Evolutionary conservation across 2,113 vertebrate species (phyloP), one percentile per base, ranked within the genome.

Genomic region (Heterotilapia buettikoferi): DNA sequence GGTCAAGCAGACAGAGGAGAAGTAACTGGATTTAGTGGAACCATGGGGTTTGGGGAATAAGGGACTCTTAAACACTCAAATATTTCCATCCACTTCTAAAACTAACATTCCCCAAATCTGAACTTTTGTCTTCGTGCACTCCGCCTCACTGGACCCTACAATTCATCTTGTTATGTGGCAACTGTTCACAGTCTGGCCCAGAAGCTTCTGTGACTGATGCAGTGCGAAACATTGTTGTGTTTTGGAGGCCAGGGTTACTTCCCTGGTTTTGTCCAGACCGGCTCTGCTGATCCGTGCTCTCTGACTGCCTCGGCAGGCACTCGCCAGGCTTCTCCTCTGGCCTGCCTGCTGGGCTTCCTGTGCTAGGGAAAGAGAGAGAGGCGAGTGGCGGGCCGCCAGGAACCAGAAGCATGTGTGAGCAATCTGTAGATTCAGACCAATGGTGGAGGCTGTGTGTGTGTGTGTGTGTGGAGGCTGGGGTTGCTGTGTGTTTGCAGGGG

Each of bases 361-460:
- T 88, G 86, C 79, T 16, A 31, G 83, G 87, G 66, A 56, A 63
- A 38, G 84, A 45, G 80, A 83, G 54, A 26, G 93, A 91, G 85
- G 83, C 40, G 66, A 80, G 87, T 92, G 92, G 93, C 94, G 13
- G 87, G 76, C 76, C 38, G 89, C 94, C 89, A 94, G 90, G 11
- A 86, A 83, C 84, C 89, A 87, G 76, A 71, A 93, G 86, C 91
- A 93, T 93, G 89, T 94, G 95, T 93, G 94, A 94, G 92, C 93
- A 94, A 94, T 95, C 91, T 94, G 91, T 78, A 50, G 78, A 89
- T 89, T 36, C 89, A 85, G 86, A 73, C 12, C 29, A 59, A 45
- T 21, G 0, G 5, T 73, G 61, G 31, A 50, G 85, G 9, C 24
- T 38, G 54, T 54, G 83, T 45, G 66, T 85, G 56, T 86, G 83